phyloP scores from a whole-genome alignment of 2,113 vertebrate genomes.

The Eupsittula cactorum region DNA sequence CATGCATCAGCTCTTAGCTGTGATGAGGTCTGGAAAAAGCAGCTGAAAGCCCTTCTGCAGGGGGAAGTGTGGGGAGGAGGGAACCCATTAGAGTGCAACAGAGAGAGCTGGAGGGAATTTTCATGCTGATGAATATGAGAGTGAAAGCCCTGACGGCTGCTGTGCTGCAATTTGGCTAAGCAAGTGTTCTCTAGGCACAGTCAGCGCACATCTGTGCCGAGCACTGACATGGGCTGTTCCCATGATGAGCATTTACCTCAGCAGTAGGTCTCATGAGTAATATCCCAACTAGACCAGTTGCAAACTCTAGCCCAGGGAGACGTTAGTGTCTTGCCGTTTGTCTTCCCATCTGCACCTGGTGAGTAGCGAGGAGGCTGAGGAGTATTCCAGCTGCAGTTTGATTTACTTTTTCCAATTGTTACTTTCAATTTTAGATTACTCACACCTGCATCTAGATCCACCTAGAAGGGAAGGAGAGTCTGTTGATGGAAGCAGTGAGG shows the following conservation, averaged over 20 bases:
- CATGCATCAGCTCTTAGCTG: not conserved
- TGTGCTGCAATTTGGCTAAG: not conserved
- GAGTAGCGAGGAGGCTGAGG: not conserved
- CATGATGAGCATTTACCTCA: not conserved
- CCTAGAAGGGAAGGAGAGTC: not conserved
- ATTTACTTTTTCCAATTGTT: not conserved
- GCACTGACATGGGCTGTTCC: not conserved
- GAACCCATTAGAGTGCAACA: not conserved
- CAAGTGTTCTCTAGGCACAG: not conserved
- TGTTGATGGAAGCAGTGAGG: not conserved
- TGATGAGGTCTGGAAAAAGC: not conserved
- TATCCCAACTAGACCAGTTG: not conserved
- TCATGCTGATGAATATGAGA: not conserved
- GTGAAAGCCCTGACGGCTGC: slow-evolving; percentile 4
- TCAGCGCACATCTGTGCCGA: not conserved
- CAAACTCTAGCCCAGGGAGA: not conserved
- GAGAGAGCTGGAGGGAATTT: not conserved
- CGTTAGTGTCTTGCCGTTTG: not conserved
- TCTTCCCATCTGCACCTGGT: not conserved
- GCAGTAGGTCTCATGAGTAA: not conserved
- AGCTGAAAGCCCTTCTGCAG: slow-evolving; percentile 9
- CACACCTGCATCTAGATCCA: not conserved
- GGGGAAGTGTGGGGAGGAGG: not conserved
- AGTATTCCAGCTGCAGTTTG: not conserved
- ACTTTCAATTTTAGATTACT: not conserved